A percentile compares a stretch with the other conserved stretches of the same genome.
Conservation (phyloP, 2,797 vertebrate species). For the Pipistrellus kuhlii region DNA sequence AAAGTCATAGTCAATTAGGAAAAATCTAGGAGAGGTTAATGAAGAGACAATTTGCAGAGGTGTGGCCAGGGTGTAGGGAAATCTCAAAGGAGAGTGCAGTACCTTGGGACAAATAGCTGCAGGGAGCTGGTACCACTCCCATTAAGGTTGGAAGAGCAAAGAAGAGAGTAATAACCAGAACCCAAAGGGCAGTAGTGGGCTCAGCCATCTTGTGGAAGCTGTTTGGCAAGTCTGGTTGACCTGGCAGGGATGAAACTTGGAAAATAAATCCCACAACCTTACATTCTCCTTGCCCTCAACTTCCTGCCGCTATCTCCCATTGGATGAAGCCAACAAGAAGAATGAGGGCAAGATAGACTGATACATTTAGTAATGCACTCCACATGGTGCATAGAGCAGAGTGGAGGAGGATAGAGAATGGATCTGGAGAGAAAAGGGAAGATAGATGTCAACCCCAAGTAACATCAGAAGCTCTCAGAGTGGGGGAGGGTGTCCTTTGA, state of each 20-base stretch:
- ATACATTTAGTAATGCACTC: background rate
- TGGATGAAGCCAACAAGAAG: background rate
- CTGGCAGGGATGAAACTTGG: background rate
- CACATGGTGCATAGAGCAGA: background rate
- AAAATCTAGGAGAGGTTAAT: background rate
- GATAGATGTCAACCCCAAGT: background rate
- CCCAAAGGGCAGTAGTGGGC: background rate
- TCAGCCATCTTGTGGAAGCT: background rate
- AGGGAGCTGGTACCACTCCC: background rate
- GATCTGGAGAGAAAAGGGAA: background rate
- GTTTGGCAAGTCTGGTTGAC: background rate
- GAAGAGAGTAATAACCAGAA: background rate
- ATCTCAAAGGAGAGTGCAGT: background rate
- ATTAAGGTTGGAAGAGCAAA: background rate
- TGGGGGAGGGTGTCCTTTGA: background rate
- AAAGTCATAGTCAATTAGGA: background rate
- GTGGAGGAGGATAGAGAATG: background rate
- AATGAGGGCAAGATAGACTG: background rate
- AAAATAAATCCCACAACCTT: background rate
- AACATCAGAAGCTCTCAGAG: constrained; percentile 16
- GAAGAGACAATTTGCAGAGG: background rate
- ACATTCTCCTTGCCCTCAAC: background rate
- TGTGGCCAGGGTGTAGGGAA: background rate
- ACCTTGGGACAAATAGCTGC: background rate
- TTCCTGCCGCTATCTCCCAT: background rate